These are phyloP conservation scores for Upupa epops DNA, from an alignment of 2,113 vertebrate species.

Conservation along the genomic window DNA sequence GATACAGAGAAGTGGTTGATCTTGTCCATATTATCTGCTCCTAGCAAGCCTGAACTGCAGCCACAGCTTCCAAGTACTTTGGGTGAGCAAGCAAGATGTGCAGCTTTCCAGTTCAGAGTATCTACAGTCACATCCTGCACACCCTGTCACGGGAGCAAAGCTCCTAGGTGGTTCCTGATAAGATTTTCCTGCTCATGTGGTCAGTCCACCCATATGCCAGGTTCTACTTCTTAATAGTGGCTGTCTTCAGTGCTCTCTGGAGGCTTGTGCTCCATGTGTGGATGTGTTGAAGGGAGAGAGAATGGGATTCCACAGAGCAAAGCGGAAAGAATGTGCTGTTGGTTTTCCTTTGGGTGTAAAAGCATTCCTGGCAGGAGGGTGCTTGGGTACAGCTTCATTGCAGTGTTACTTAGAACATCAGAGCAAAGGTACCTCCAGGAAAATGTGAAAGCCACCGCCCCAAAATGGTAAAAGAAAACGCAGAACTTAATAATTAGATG, in stretches of 20 bases:
- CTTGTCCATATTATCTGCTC: accelerated
- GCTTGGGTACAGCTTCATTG: background rate
- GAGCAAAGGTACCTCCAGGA: background rate
- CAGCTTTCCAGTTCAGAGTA: background rate
- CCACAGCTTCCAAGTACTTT: background rate
- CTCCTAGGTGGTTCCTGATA: background rate
- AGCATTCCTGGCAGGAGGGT: background rate
- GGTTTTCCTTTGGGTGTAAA: background rate
- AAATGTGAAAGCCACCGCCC: background rate
- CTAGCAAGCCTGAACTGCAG: background rate
- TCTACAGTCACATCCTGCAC: background rate
- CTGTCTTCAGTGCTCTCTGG: background rate
- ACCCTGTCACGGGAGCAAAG: background rate
- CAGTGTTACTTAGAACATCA: background rate
- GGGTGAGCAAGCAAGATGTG: background rate
- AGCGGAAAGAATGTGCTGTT: background rate
- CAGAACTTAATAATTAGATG: background rate
- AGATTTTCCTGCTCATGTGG: background rate
- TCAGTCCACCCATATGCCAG: background rate
- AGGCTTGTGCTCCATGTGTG: background rate
- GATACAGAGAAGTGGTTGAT: background rate
- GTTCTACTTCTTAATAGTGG: background rate
- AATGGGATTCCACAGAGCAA: background rate
- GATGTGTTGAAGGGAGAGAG: background rate
- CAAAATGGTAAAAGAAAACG: background rate